phyloP scores from a whole-genome alignment of 2,113 vertebrate species.

The Scomber colias region DNA sequence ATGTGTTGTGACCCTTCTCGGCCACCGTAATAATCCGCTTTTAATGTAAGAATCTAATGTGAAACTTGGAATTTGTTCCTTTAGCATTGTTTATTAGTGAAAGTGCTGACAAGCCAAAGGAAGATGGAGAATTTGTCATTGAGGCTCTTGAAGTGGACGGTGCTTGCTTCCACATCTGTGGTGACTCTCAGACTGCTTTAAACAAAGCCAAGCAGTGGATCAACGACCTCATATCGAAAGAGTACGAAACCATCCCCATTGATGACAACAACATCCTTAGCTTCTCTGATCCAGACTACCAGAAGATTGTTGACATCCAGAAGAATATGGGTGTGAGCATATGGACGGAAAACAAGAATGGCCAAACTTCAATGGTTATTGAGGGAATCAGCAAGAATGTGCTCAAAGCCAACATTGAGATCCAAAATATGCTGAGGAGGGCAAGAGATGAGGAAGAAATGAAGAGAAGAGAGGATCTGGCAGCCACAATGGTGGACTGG shows the following conservation, averaged over 20 bases:
- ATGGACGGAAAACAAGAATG: slow-evolving; percentile 45
- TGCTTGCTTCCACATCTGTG: slow-evolving; percentile 88
- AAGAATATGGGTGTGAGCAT: slow-evolving; percentile 79
- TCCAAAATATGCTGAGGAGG: slow-evolving; percentile 84
- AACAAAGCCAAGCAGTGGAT: slow-evolving; percentile 79
- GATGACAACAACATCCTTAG: slow-evolving; percentile 76
- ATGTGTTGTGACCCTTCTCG: too few relatives aligned
- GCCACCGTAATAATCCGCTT: too few relatives aligned
- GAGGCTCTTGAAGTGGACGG: slow-evolving; percentile 70
- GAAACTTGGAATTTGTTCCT: not conserved
- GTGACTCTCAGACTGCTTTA: slow-evolving; percentile 73
- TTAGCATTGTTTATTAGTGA: slow-evolving; percentile 17
- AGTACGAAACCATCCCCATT: slow-evolving; percentile 62
- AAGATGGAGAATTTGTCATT: slow-evolving; percentile 42
- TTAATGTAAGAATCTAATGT: not conserved
- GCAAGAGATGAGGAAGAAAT: slow-evolving; percentile 68
- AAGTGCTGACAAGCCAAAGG: slow-evolving; percentile 34
- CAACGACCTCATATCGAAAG: slow-evolving; percentile 76
- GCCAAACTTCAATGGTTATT: slow-evolving; percentile 72
- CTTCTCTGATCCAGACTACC: slow-evolving; percentile 75
- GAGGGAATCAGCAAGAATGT: slow-evolving; percentile 86
- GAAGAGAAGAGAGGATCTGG: slow-evolving; percentile 75
- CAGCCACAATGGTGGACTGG: slow-evolving; percentile 86
- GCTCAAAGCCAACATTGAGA: slow-evolving; percentile 60
- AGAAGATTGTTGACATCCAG: slow-evolving; percentile 83